Evolutionary conservation across 2,888 invertebrate genomes (phyloP), one percentile per base, ranked within the genome.

Genomic region (Drosophila phalerata): DNA sequence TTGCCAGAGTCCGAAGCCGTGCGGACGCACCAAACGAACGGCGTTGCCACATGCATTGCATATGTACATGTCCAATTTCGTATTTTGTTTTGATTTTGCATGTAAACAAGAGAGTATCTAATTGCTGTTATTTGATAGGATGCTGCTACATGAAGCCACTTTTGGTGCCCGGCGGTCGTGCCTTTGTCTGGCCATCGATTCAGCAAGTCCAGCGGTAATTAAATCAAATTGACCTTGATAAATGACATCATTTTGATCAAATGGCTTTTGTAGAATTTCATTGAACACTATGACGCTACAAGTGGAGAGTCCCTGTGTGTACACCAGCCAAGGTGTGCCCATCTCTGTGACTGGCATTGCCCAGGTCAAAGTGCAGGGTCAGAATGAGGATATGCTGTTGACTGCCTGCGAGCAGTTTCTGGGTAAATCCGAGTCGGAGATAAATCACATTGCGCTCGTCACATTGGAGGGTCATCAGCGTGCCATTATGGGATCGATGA

Each of bases 341-440:
- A 98, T 99, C 92, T 98, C 98, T 25, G 98, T 99, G 37, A 98
- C 98, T 34, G 98, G 98, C 75, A 98, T 99, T 86, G 99, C 99
- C 58, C 98, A 99, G 95, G 98, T 98, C 93, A 95, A 95, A 92
- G 95, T 96, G 71, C 95, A 96, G 91, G 96, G 96, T 0, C 95
- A 96, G 91, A 95, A 95, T 90, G 95, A 95, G 89, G 96, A 96
- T 91, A 96, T 96, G 96, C 91, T 96, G 9, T 72, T 93, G 56
- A 97, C 97, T 3, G 98, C 98, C 17, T 98, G 98, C 91, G 98
- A 98, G 92, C 98, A 98, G 92, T 98, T 98, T 92, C 94, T 98
- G 74, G 98, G 98, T 42, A 98, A 98, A 93, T 94, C 94, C 2
- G 98, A 98, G 90, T 93, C 95, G 10, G 98, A 98, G 93, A 97